Evolutionary conservation across 2,113 vertebrate genomes (phyloP).

Genomic region (Rhodinocichla rosea): DNA sequence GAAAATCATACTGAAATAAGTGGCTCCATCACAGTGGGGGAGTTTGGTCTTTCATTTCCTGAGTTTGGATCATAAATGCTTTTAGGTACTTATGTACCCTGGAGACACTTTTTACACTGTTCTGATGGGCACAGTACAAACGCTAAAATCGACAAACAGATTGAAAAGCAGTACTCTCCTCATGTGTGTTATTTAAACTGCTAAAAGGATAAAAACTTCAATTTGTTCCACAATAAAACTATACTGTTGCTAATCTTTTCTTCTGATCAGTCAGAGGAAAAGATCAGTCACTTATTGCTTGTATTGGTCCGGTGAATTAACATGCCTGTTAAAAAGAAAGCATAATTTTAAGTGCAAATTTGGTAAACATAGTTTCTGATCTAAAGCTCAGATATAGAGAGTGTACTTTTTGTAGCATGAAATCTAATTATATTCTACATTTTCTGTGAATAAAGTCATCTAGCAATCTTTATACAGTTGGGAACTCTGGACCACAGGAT

Average conservation of each 20-base stretch:
- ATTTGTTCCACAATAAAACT: neutral
- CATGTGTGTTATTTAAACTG: neutral
- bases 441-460: neutral
- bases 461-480: neutral
- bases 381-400: neutral
- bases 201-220: neutral
- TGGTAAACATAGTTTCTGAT: neutral
- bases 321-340: neutral
- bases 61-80: slow-evolving; percentile 56
- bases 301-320: neutral
- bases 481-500: neutral
- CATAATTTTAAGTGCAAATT: neutral
- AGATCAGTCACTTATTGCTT: neutral
- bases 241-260: neutral
- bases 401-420: neutral
- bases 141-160: neutral
- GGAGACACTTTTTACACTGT: slow-evolving; percentile 51
- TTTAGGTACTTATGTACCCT: slow-evolving; percentile 7
- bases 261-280: neutral
- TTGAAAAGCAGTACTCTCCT: slow-evolving; percentile 4
- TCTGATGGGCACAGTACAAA: slow-evolving; percentile 55
- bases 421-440: neutral
- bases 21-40: slow-evolving; percentile 49
- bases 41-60: slow-evolving; percentile 56
- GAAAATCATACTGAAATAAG: slow-evolving; percentile 52